A percentile compares a stretch with the other conserved stretches of the same genome.
These are phyloP conservation scores for Sylvia atricapilla DNA, from an alignment of 2,113 vertebrate species.

Conservation along the genomic window DNA sequence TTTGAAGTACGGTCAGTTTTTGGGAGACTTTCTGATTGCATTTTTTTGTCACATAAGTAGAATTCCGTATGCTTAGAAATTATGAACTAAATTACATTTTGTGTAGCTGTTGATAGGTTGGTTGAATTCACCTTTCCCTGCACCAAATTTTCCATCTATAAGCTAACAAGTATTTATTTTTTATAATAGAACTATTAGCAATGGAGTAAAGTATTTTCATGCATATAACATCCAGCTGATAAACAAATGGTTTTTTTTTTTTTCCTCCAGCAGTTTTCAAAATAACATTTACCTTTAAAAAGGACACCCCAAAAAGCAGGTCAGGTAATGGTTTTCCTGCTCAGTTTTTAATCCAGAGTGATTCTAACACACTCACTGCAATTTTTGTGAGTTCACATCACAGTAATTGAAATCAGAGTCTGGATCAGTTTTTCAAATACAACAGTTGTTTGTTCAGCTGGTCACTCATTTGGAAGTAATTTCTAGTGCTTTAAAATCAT, in stretches of 20 bases:
- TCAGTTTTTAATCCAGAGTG: neutral
- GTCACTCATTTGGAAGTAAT: slow-evolving; percentile 1
- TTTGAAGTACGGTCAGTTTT: neutral
- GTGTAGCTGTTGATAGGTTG: neutral
- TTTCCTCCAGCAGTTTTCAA: neutral
- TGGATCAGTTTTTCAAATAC: neutral
- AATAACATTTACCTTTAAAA: neutral
- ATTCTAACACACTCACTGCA: neutral
- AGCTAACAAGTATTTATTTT: neutral
- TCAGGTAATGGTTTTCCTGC: neutral
- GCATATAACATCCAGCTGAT: neutral
- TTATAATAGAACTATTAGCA: neutral
- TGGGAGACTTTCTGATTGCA: neutral
- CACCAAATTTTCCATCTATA: neutral
- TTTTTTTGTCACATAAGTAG: neutral
- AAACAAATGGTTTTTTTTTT: neutral
- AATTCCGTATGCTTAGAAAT: neutral
- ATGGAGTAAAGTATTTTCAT: neutral
- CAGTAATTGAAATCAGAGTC: neutral
- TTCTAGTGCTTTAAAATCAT: neutral
- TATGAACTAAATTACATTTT: neutral
- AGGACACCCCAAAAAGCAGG: neutral
- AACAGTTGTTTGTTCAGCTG: slow-evolving; percentile 1
- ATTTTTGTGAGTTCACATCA: neutral
- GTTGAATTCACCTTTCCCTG: neutral